A percentile compares a stretch with the other conserved stretches of the same genome.
These are phyloP conservation scores for Saiga tatarica DNA, from an alignment of 2,113 vertebrate genomes.

Conservation along the genomic window DNA sequence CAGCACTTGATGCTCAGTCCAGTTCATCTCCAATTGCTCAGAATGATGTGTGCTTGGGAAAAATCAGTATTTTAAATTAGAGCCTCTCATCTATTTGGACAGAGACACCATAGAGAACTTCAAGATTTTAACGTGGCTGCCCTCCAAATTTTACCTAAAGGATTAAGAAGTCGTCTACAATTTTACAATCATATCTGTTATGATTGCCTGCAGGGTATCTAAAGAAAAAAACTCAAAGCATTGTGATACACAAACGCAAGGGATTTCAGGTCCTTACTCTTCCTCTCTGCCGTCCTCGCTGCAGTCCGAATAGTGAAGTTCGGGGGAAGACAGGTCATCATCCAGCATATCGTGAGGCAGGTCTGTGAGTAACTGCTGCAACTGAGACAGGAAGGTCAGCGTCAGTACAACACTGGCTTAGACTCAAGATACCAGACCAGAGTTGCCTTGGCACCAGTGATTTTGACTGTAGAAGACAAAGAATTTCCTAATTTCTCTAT, in stretches of 20 bases:
- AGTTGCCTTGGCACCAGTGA: background rate
- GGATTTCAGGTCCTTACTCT: slow-evolving; percentile 81
- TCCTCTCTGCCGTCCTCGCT: slow-evolving; percentile 81
- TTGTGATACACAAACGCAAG: background rate
- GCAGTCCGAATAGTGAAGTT: slow-evolving; percentile 83
- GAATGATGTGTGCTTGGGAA: slow-evolving; percentile 80
- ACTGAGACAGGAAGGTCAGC: slow-evolving; percentile 77
- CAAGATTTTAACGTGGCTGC: background rate
- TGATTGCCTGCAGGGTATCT: background rate
- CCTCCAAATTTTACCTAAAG: background rate
- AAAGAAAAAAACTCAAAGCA: background rate
- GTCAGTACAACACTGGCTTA: background rate
- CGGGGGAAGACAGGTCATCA: slow-evolving; percentile 89
- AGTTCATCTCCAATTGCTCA: slow-evolving; percentile 81
- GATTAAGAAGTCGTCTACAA: background rate
- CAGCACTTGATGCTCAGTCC: slow-evolving; percentile 80
- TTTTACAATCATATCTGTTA: background rate
- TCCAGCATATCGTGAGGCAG: slow-evolving; percentile 98
- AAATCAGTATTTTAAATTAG: slow-evolving; percentile 50
- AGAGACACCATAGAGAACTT: background rate
- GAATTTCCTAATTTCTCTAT: background rate
- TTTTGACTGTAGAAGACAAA: background rate
- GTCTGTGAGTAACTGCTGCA: slow-evolving; percentile 95
- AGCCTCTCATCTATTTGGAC: background rate
- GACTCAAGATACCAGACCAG: background rate